Base-by-base conservation (phyloP, 2,888 invertebrate genomes). In the Hypsopygia costalis region DNA sequence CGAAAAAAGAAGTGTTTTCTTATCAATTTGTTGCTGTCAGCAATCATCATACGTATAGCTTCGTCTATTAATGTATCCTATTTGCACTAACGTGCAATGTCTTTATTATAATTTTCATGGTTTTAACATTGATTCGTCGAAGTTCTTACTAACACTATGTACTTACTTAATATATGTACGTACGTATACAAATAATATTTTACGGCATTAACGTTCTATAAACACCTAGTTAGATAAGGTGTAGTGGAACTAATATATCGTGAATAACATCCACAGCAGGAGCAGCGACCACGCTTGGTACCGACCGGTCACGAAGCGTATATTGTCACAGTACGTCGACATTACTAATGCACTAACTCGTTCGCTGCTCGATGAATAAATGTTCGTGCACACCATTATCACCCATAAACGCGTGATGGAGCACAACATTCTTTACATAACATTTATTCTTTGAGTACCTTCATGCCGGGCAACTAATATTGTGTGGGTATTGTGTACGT, bases 261-360 rank as follows among this genome's bases (percentile, higher is more conserved):
- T 58, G 55, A 60, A 70, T 61, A 57, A 51, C 60, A 63, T 80
- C 59, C 74, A 70, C 85, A 85, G 82, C 77, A 62, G 80, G 82
- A 83, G 80, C 76, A 67, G 55, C 76, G 73, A 50, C 59, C 69
- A 52, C 78, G 79, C 70, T 62, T 67, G 55, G 66, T 73, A 49
- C 70, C 79, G 52, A 73, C 72, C 60, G 83, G 81, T 53, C 70
- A 72, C 70, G 87, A 85, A 73, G 77, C 76, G 57, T 81, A 69
- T 71, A 69, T 87, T 61, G 72, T 72, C 64, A 88, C 83, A 79
- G 87, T 88, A 88, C 74, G 87, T 88, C 62, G 53, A 73, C 64
- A 62, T 73, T 59, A 80, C 74, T 80, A 80, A 75, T 70, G 59
- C 58, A 62, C 51, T 65, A 59, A 56, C 45, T 52, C 4, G 49